These are phyloP conservation scores for Oxytorus armatus DNA, from an alignment of 2,888 invertebrate genomes.

Conservation along the genomic window DNA sequence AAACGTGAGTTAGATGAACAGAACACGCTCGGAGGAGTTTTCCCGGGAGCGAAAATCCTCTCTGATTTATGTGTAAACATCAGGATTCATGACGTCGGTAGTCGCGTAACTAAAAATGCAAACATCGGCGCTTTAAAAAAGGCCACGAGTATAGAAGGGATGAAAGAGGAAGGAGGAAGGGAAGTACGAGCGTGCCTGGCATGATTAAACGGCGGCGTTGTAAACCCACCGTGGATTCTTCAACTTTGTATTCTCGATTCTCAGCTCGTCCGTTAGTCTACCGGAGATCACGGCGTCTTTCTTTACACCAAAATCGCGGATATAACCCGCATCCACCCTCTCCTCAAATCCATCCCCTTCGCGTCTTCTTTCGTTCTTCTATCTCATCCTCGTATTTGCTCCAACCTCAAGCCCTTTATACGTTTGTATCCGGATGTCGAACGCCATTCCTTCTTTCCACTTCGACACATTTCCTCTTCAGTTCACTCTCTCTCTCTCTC, in stretches of 20 bases:
- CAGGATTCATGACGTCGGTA: constrained; percentile 64
- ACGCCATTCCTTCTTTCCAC: constrained; percentile 2
- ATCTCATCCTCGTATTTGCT: constrained; percentile 12
- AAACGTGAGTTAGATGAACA: too few relatives aligned
- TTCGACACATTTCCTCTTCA: background rate
- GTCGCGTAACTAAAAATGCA: constrained; percentile 73
- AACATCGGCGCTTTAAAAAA: constrained; percentile 72
- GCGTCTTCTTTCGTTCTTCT: constrained; percentile 37
- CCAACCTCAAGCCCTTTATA: constrained; percentile 22
- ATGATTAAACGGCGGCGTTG: constrained; percentile 61
- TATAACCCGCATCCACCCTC: constrained; percentile 33
- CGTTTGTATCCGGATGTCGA: constrained; percentile 51
- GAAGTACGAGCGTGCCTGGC: constrained; percentile 56
- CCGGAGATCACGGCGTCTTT: constrained; percentile 47
- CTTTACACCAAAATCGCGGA: constrained; percentile 49
- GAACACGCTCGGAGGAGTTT: background rate
- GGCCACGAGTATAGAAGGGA: constrained; percentile 62
- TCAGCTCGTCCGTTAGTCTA: constrained; percentile 46
- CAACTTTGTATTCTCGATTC: constrained; percentile 61
- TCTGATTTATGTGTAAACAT: constrained; percentile 69
- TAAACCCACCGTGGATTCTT: constrained; percentile 44
- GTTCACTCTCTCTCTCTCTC: background rate
- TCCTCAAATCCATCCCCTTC: background rate
- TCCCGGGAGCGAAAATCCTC: constrained; percentile 45
- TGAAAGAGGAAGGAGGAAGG: constrained; percentile 14